Percentiles rank a stretch among this genome's conserved stretches.
These are phyloP conservation scores for Ephestia elutella DNA, from an alignment of 1,140 invertebrate species.

Conservation along the genomic window DNA sequence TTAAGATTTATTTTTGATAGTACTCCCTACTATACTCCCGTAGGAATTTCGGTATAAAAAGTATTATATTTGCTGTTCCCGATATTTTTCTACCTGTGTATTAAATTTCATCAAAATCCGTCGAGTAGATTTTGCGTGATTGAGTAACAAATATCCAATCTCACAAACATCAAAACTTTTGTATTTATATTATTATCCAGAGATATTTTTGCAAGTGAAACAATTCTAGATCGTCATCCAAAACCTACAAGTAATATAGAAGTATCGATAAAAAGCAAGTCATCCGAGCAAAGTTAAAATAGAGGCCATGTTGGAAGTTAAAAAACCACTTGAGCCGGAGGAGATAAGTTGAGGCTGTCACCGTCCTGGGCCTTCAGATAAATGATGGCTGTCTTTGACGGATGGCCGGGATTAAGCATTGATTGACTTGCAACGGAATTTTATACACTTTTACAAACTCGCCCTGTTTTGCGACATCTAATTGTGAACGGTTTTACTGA, in stretches of 20 bases:
- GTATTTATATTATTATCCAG: too few species aligned
- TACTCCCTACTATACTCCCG: too few species aligned
- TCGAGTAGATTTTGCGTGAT: too few species aligned
- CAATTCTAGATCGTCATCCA: not conserved
- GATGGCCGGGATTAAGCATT: not conserved
- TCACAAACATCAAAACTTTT: too few species aligned
- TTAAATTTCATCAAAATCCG: too few species aligned
- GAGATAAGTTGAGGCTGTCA: not conserved
- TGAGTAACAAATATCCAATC: too few species aligned
- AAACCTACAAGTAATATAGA: not conserved
- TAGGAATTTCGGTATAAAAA: too few species aligned
- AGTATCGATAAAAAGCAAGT: not conserved
- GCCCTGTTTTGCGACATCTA: too few species aligned
- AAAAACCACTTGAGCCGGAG: not conserved
- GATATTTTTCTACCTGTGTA: too few species aligned
- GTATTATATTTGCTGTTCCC: too few species aligned
- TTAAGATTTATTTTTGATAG: too few species aligned
- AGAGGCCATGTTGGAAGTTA: not conserved
- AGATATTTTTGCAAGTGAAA: not conserved
- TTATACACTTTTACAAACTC: not conserved
- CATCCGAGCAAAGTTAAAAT: constrained; percentile 2
- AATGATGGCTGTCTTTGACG: not conserved
- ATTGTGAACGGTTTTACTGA: too few species aligned
- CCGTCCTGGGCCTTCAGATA: not conserved
- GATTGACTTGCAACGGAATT: constrained; percentile 3